These are phyloP conservation scores for Xenopus petersii DNA, from an alignment of 2,797 vertebrate species.

Conservation along the genomic window DNA sequence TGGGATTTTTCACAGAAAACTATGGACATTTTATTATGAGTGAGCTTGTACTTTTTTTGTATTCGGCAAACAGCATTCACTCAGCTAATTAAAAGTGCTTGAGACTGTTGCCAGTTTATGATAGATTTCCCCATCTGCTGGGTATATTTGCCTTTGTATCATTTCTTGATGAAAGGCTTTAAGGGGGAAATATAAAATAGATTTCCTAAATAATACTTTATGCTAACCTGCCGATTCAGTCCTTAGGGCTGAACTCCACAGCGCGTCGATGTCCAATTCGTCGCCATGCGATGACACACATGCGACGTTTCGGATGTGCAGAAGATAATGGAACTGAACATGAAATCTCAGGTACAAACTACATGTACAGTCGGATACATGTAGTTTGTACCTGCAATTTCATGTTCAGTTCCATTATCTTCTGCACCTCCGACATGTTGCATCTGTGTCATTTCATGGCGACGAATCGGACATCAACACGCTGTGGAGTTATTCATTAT, in stretches of 20 bases:
- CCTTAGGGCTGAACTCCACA: not conserved
- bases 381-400: too few relatives aligned
- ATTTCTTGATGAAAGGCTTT: constrained; percentile 75
- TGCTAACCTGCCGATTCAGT: not conserved
- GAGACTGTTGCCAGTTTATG: constrained; percentile 75
- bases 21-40: constrained; percentile 97
- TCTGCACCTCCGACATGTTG: too few relatives aligned
- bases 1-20: constrained; percentile 97
- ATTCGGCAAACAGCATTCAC: constrained; percentile 93
- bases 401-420: too few relatives aligned
- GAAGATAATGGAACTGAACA: too few relatives aligned
- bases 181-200: constrained; percentile 68
- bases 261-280: too few relatives aligned
- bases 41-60: constrained; percentile 75
- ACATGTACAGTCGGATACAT: too few relatives aligned
- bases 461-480: too few relatives aligned
- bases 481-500: not conserved
- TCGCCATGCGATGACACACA: too few relatives aligned
- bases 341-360: too few relatives aligned
- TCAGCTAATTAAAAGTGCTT: constrained; percentile 99
- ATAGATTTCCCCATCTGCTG: constrained; percentile 94
- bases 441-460: too few relatives aligned
- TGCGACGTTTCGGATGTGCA: too few relatives aligned
- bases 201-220: constrained; percentile 71
- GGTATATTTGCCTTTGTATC: constrained; percentile 74